Percentiles rank a stretch among this genome's conserved stretches.
phyloP scores from a whole-genome alignment of 2,888 invertebrate genomes.

The Caenorhabditis parvicauda region DNA sequence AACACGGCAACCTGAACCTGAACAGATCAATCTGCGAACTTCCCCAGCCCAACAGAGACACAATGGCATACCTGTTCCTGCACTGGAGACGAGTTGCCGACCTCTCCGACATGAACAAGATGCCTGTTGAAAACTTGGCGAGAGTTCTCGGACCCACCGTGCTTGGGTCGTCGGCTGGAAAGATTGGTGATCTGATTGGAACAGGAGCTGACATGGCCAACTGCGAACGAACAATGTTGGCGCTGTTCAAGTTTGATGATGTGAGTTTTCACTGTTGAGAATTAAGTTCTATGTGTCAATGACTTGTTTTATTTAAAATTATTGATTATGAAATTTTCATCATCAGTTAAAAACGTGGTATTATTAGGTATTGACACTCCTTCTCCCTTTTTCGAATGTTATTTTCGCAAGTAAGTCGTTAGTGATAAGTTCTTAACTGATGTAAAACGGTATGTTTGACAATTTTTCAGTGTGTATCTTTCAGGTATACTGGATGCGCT shows the following conservation, averaged over 20 bases:
- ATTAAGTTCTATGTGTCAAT: too few relatives aligned
- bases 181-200: slow-evolving; percentile 13
- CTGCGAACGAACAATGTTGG: slow-evolving; percentile 31
- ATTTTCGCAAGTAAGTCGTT: too few relatives aligned
- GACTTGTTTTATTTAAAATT: too few relatives aligned
- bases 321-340: too few relatives aligned
- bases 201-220: slow-evolving; percentile 27
- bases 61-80: slow-evolving; percentile 84
- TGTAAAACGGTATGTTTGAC: too few relatives aligned
- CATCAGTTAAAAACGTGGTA: too few relatives aligned
- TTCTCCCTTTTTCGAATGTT: too few relatives aligned
- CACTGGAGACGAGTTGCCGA: slow-evolving; percentile 77
- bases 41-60: slow-evolving; percentile 89
- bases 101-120: slow-evolving; percentile 71
- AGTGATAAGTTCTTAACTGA: too few relatives aligned
- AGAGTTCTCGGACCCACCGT: slow-evolving; percentile 90
- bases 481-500: too few relatives aligned
- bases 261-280: too few relatives aligned
- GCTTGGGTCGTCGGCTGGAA: slow-evolving; percentile 68
- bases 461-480: too few relatives aligned
- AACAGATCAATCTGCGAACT: slow-evolving; percentile 73
- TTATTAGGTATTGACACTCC: too few relatives aligned
- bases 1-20: slow-evolving; percentile 16
- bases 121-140: slow-evolving; percentile 84
- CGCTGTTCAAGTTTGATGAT: slow-evolving; percentile 38